These are phyloP conservation scores for Drosophila jambulina DNA, from an alignment of 1,140 invertebrate species.

Conservation along the genomic window DNA sequence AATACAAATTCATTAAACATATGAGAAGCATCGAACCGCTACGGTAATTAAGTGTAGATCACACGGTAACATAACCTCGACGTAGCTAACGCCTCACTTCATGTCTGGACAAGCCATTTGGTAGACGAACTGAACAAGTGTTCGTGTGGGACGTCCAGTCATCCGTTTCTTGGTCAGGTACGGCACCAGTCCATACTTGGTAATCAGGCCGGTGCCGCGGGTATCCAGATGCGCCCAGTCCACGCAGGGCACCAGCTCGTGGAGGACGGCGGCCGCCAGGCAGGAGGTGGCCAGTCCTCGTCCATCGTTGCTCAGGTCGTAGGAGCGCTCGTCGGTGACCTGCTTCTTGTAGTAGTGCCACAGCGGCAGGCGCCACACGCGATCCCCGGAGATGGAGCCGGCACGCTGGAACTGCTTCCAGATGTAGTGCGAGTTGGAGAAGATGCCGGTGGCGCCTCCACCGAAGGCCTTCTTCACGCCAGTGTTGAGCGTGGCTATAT, in stretches of 20 bases:
- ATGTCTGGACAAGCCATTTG: slow-evolving; percentile 86
- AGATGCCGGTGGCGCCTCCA: slow-evolving; percentile 91
- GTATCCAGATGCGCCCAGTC: slow-evolving; percentile 90
- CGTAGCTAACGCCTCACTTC: slow-evolving; percentile 31
- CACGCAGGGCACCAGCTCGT: slow-evolving; percentile 85
- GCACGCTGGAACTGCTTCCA: slow-evolving; percentile 88
- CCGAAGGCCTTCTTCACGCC: slow-evolving; percentile 88
- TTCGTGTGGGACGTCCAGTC: slow-evolving; percentile 87
- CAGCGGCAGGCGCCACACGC: slow-evolving; percentile 95
- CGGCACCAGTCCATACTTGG: slow-evolving; percentile 86
- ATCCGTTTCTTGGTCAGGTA: slow-evolving; percentile 87
- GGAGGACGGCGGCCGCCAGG: slow-evolving; percentile 89
- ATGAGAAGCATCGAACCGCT: not conserved
- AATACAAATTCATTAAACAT: slow-evolving; percentile 15
- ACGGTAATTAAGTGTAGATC: not conserved
- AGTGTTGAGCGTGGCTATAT: slow-evolving; percentile 90
- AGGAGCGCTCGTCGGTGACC: slow-evolving; percentile 86
- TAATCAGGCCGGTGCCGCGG: slow-evolving; percentile 87
- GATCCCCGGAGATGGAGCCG: slow-evolving; percentile 91
- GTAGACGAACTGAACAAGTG: slow-evolving; percentile 80
- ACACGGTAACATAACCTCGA: slow-evolving; percentile 20
- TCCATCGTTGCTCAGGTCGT: slow-evolving; percentile 88
- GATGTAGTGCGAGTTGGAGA: slow-evolving; percentile 88
- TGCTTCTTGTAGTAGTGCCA: slow-evolving; percentile 92
- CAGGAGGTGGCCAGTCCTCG: slow-evolving; percentile 86